Conservation (phyloP, 2,888 invertebrate genomes). For the Heliconius hortense region DNA sequence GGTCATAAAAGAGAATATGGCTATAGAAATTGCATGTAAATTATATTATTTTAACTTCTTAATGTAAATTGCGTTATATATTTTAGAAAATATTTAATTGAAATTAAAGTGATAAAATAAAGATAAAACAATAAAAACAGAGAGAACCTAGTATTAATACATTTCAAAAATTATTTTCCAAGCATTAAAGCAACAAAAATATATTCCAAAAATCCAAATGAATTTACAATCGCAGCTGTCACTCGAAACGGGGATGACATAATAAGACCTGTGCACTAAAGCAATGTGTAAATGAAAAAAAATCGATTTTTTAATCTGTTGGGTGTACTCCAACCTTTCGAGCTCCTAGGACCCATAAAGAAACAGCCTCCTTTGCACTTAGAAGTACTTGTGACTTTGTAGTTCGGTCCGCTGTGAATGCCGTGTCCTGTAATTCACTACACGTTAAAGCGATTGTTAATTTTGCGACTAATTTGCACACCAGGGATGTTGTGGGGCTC, state of each 20-base stretch:
- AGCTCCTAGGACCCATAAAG: slow-evolving; percentile 96
- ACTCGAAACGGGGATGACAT: not conserved
- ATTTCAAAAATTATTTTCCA: not conserved
- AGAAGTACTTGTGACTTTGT: slow-evolving; percentile 91
- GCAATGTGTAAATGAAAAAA: slow-evolving; percentile 57
- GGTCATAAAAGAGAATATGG: slow-evolving; percentile 11
- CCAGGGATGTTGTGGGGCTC: not conserved
- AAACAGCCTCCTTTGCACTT: slow-evolving; percentile 96
- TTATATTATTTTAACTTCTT: not conserved
- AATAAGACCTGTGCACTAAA: slow-evolving; percentile 46
- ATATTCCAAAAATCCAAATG: not conserved
- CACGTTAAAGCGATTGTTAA: slow-evolving; percentile 77
- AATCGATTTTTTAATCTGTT: slow-evolving; percentile 55
- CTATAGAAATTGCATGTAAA: not conserved
- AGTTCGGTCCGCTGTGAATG: slow-evolving; percentile 85
- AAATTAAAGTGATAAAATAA: not conserved
- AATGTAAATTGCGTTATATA: not conserved
- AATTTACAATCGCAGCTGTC: slow-evolving; percentile 8
- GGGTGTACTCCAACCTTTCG: slow-evolving; percentile 88
- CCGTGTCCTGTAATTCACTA: slow-evolving; percentile 86
- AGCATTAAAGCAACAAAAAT: not conserved
- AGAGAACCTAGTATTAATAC: not conserved
- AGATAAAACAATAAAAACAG: not conserved
- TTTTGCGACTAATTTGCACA: slow-evolving; percentile 72
- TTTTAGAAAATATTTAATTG: not conserved